A percentile compares a stretch with the other conserved stretches of the same genome.
phyloP scores from a whole-genome alignment of 2,797 vertebrate species.

The Smutsia gigantea region DNA sequence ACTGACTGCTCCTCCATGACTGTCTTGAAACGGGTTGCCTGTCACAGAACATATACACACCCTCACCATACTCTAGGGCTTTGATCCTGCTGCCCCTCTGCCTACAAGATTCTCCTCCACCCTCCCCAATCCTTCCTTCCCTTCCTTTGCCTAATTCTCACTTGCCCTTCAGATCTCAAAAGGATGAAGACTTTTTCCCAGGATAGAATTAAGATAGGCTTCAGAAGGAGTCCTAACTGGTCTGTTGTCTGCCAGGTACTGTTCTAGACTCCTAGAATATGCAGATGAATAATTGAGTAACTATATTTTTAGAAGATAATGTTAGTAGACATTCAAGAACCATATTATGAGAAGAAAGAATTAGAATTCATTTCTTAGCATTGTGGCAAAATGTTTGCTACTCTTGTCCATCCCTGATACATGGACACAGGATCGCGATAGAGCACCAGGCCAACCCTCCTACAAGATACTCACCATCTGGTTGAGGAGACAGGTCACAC shows the following conservation, averaged over 20 bases:
- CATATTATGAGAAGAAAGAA: not conserved
- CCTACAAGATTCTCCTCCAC: not conserved
- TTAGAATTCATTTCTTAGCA: not conserved
- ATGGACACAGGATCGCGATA: not conserved
- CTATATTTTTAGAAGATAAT: not conserved
- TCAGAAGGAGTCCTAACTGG: not conserved
- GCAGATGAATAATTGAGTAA: not conserved
- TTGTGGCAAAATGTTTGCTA: not conserved
- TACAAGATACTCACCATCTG: not conserved
- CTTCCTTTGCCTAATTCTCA: not conserved
- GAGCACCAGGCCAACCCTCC: not conserved
- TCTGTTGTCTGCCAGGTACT: not conserved
- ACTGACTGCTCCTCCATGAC: not conserved
- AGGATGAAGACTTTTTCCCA: not conserved
- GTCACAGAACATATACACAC: rapidly evolving
- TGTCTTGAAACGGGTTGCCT: not conserved
- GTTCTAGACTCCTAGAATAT: not conserved
- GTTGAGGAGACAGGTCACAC: not conserved
- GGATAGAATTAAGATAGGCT: not conserved
- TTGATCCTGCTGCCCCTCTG: not conserved
- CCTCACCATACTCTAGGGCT: not conserved
- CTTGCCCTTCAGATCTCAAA: not conserved
- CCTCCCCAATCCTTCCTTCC: not conserved
- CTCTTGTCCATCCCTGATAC: not conserved
- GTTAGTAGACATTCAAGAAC: not conserved